Evolutionary conservation across 2,113 vertebrate species (phyloP).

Genomic region (Spermophilus dauricus): DNA sequence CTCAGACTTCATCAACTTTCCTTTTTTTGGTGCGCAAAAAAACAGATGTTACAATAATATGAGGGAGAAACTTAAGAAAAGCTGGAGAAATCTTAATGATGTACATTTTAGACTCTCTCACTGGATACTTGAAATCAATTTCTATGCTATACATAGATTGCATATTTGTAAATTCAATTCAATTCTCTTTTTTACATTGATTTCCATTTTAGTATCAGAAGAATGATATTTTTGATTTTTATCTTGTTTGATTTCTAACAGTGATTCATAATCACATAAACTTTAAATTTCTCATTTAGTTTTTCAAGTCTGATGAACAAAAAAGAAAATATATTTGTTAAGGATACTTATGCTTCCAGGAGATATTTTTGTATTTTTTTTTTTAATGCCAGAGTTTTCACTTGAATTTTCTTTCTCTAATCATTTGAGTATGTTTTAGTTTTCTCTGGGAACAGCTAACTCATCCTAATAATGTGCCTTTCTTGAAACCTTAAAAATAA

Average conservation of each 20-base stretch:
- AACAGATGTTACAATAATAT: background rate
- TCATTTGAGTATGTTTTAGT: background rate
- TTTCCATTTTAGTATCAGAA: background rate
- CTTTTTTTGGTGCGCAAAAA: background rate
- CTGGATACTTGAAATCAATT: background rate
- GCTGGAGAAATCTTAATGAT: background rate
- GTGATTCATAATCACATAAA: slow-evolving; percentile 31
- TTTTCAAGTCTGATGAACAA: background rate
- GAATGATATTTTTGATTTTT: background rate
- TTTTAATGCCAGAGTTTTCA: background rate
- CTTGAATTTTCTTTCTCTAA: background rate
- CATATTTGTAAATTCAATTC: background rate
- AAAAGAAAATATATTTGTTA: background rate
- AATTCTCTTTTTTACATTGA: background rate
- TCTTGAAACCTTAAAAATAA: background rate
- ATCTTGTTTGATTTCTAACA: background rate
- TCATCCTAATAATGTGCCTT: background rate
- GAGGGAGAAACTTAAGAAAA: background rate
- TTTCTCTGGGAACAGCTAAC: background rate
- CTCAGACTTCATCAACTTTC: background rate
- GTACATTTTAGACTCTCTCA: background rate
- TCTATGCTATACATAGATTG: background rate
- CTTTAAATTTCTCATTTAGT: background rate
- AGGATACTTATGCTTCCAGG: background rate
- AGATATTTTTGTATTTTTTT: background rate